Evolutionary conservation across 37 sponge, comb jelly and placozoan genomes (phyloP).

Genomic region (Chondrosia reniformis): DNA sequence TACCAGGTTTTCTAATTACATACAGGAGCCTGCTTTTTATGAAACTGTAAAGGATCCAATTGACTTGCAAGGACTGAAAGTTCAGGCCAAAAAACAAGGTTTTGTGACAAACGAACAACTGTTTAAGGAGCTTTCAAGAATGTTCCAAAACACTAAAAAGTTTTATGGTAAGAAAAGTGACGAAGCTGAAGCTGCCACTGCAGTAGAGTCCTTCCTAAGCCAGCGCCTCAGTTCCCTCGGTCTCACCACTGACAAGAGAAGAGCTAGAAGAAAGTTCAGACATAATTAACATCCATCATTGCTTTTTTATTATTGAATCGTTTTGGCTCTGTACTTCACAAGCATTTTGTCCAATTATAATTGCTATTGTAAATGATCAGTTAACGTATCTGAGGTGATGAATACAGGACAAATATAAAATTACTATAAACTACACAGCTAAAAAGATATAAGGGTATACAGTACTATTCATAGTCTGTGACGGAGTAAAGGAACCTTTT

Average conservation of each 20-base stretch:
- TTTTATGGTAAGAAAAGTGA: slow-evolving; percentile 40
- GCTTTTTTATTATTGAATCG: no score
- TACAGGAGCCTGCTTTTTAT: slow-evolving; percentile 80
- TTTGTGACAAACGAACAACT: slow-evolving; percentile 58
- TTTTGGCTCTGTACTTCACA: no score
- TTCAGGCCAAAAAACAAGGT: slow-evolving; percentile 51
- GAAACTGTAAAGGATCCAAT: slow-evolving; percentile 69
- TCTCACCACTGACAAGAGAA: background rate
- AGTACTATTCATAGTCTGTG: no score
- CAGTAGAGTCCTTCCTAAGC: background rate
- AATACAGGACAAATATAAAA: no score
- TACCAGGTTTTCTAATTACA: background rate
- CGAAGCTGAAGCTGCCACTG: background rate
- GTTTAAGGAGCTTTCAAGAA: slow-evolving; percentile 59
- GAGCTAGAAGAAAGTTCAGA: background rate
- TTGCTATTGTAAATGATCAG: no score
- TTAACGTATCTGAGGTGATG: no score
- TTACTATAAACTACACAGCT: no score
- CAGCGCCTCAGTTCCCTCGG: slow-evolving; percentile 15
- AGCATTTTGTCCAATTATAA: no score
- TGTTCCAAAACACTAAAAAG: slow-evolving; percentile 74
- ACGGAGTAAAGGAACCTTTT: no score
- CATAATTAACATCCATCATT: no score
- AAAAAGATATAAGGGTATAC: no score
- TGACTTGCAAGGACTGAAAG: slow-evolving; percentile 67